These are phyloP conservation scores for Darevskia mixta DNA, from an alignment of 2,797 vertebrate species.

Conservation along the genomic window DNA sequence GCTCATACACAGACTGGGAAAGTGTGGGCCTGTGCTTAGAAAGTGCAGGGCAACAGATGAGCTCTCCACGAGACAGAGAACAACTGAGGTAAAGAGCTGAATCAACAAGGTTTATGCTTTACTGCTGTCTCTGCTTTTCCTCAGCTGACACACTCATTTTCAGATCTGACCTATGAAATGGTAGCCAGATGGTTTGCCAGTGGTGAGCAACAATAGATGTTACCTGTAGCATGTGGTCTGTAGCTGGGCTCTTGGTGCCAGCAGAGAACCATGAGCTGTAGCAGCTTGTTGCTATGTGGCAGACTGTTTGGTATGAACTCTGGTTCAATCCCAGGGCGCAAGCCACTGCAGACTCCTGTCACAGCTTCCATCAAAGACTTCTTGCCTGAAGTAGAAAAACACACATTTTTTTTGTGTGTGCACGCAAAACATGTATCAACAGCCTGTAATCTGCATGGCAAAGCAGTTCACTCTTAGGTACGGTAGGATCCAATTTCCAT, in stretches of 20 bases:
- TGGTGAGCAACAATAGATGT: background rate
- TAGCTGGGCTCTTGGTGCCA: constrained; percentile 69
- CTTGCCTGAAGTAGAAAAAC: constrained; percentile 58
- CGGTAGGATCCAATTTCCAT: background rate
- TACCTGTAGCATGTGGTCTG: constrained; percentile 63
- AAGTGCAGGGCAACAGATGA: no score
- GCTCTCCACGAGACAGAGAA: no score
- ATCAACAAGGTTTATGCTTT: background rate
- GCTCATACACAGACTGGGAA: no score
- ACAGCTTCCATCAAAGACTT: constrained; percentile 56
- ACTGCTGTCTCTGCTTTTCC: background rate
- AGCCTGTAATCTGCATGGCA: background rate
- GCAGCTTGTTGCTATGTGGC: constrained; percentile 60
- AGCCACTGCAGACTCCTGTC: constrained; percentile 37
- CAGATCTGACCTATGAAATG: background rate
- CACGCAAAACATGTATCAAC: background rate
- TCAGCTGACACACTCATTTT: background rate
- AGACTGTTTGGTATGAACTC: constrained; percentile 56
- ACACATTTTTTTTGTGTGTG: constrained; percentile 4
- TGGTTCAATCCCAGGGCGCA: constrained; percentile 50
- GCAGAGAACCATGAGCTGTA: constrained; percentile 69
- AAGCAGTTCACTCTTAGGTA: background rate
- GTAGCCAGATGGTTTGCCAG: background rate
- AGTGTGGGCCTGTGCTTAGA: no score
- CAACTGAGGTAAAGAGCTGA: background rate